Conservation (phyloP, 2,888 invertebrate genomes). For the Therioaphis trifolii region DNA sequence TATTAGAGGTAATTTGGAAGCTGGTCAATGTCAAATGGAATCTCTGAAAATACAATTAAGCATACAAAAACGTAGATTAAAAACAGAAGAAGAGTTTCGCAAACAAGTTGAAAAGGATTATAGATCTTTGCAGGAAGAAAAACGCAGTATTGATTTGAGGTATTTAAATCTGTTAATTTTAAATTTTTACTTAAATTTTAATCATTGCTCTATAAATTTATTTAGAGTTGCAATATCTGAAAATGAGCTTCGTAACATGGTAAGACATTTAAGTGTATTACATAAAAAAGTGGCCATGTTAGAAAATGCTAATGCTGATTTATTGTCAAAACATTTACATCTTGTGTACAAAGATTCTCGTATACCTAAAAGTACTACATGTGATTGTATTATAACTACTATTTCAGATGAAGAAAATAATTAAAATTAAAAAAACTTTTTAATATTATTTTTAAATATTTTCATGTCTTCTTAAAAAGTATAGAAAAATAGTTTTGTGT, state of each 20-base stretch:
- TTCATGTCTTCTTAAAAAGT: background rate
- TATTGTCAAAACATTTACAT: slow-evolving; percentile 67
- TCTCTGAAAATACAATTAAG: slow-evolving; percentile 67
- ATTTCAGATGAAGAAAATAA: slow-evolving; percentile 30
- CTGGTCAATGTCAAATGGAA: slow-evolving; percentile 67
- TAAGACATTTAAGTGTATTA: slow-evolving; percentile 65
- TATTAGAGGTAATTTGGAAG: slow-evolving; percentile 67
- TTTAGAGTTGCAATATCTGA: slow-evolving; percentile 54
- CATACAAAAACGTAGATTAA: slow-evolving; percentile 67
- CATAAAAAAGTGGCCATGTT: slow-evolving; percentile 68
- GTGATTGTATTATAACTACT: slow-evolving; percentile 54
- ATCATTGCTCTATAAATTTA: background rate
- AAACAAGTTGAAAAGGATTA: slow-evolving; percentile 68
- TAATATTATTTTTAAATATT: background rate
- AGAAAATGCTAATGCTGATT: slow-evolving; percentile 68
- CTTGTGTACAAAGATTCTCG: slow-evolving; percentile 67
- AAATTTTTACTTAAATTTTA: background rate
- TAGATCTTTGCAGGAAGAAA: slow-evolving; percentile 66
- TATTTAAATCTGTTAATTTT: slow-evolving; percentile 36
- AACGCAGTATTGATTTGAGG: slow-evolving; percentile 66
- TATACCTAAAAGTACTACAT: slow-evolving; percentile 55
- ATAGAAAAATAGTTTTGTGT: background rate
- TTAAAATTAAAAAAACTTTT: background rate
- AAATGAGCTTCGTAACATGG: slow-evolving; percentile 53
- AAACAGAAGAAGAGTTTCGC: slow-evolving; percentile 68